Conservation (phyloP, 2,888 invertebrate genomes). For the Smittia aterrima region DNA sequence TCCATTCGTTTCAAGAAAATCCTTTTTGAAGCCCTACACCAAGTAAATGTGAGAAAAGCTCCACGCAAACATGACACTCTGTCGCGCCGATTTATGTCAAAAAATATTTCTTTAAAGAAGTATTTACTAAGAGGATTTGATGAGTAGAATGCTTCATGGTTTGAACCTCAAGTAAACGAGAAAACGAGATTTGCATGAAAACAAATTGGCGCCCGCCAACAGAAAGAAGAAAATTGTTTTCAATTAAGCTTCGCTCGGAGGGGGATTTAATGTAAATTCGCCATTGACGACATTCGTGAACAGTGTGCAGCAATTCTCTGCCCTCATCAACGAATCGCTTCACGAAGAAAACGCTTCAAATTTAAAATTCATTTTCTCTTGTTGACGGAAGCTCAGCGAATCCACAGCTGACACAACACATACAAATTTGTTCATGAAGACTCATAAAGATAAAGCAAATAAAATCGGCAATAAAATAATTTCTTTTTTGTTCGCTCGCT, state of each 20-base stretch:
- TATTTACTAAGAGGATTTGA: neutral
- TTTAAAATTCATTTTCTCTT: neutral
- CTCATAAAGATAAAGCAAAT: too few species aligned
- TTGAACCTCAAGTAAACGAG: neutral
- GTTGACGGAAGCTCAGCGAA: neutral
- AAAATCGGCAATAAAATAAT: too few species aligned
- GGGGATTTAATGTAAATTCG: neutral
- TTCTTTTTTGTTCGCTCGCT: too few species aligned
- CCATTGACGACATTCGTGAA: neutral
- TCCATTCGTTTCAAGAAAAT: too few species aligned
- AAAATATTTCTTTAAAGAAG: neutral
- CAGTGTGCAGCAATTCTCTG: neutral
- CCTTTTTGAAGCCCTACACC: too few species aligned
- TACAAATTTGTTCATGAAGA: neutral
- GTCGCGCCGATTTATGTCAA: neutral
- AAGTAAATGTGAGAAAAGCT: neutral
- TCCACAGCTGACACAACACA: neutral
- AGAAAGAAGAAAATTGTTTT: neutral
- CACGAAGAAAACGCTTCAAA: neutral
- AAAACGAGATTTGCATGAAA: neutral
- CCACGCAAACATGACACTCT: neutral
- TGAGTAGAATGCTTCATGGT: neutral
- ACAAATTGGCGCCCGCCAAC: neutral
- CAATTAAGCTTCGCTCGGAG: neutral
- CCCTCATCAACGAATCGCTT: neutral